These are phyloP conservation scores for Eupithecia centaureata DNA, from an alignment of 2,888 invertebrate genomes.

Conservation along the genomic window DNA sequence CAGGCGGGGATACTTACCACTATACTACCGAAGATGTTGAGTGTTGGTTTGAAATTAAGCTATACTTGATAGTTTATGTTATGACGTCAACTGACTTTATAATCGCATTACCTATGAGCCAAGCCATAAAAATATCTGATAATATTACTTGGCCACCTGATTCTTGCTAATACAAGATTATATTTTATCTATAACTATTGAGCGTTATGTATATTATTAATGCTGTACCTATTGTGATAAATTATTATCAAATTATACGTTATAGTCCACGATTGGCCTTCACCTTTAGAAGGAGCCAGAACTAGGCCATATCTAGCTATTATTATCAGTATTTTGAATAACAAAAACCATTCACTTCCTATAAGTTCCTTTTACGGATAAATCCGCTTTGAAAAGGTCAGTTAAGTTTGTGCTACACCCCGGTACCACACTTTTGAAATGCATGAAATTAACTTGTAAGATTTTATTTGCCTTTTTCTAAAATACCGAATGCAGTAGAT, in stretches of 20 bases:
- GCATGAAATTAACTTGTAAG: too few species aligned
- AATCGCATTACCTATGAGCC: too few species aligned
- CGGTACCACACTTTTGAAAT: neutral
- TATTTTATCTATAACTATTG: neutral
- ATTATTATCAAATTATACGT: conserved; percentile 8
- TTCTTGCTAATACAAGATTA: neutral
- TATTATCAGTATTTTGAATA: neutral
- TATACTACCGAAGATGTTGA: conserved; percentile 80
- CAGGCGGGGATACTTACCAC: conserved; percentile 85
- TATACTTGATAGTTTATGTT: neutral
- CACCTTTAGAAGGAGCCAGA: neutral
- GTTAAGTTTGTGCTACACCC: neutral
- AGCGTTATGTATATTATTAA: too few species aligned
- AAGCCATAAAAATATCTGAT: too few species aligned
- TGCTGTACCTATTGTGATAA: neutral
- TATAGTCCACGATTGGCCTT: neutral
- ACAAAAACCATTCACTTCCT: neutral
- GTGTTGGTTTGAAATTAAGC: neutral
- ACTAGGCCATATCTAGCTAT: conserved; percentile 7
- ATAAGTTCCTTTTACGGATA: neutral
- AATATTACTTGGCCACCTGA: too few species aligned
- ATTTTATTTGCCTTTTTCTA: too few species aligned
- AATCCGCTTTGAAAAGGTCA: conserved; percentile 4
- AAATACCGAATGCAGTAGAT: too few species aligned
- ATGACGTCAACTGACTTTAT: neutral